Percentiles rank a stretch among this genome's conserved stretches.
Conservation (phyloP, 2,797 vertebrate genomes). For the Acanthurus leucopareius region DNA sequence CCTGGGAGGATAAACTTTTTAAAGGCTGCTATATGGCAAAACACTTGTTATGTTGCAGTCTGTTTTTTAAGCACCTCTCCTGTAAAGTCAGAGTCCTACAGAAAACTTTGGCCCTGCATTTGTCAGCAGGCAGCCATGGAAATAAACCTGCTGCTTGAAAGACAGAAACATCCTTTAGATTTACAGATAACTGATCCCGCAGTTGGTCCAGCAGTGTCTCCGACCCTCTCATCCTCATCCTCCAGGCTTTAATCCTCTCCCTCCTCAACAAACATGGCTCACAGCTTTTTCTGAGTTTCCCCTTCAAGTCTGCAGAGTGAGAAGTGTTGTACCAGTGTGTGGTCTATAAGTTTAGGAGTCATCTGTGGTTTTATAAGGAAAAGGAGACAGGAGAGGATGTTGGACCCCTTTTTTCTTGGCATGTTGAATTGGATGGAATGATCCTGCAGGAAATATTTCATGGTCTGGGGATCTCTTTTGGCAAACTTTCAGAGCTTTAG, state of each 20-base stretch:
- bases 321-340: slow-evolving; percentile 14
- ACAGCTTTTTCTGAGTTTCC: not conserved
- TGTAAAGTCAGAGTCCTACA: not conserved
- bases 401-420: not conserved
- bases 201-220: not conserved
- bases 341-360: slow-evolving; percentile 3
- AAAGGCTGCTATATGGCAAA: slow-evolving; percentile 6
- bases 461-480: not conserved
- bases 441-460: slow-evolving; percentile 6
- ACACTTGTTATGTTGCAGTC: slow-evolving; percentile 11
- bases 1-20: slow-evolving; percentile 23
- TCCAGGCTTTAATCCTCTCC: too few relatives aligned
- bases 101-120: not conserved
- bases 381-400: slow-evolving; percentile 11
- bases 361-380: slow-evolving; percentile 14
- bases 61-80: slow-evolving; percentile 9
- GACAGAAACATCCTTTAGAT: slow-evolving; percentile 20
- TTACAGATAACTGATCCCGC: slow-evolving; percentile 11
- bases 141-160: slow-evolving; percentile 21
- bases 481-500: not conserved
- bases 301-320: not conserved
- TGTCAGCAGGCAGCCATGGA: not conserved
- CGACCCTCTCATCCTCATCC: not conserved
- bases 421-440: not conserved
- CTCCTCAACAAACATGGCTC: slow-evolving; percentile 8